Evolutionary conservation across 2,888 invertebrate genomes (phyloP).

Genomic region (Dasypogon diadema): DNA sequence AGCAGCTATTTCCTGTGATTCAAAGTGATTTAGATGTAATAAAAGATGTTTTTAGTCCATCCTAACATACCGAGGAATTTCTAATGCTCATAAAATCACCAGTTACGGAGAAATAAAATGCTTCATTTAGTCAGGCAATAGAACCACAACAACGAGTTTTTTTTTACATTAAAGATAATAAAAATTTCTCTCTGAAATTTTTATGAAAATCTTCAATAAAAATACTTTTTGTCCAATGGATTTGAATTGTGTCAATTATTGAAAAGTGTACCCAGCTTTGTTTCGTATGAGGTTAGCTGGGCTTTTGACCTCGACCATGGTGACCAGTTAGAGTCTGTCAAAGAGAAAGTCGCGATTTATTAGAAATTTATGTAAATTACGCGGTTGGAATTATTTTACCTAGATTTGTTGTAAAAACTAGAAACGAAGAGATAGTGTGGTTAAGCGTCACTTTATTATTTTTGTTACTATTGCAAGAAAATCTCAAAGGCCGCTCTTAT

Average conservation of each 20-base stretch:
- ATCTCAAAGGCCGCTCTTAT: too few species aligned
- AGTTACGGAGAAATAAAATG: neutral
- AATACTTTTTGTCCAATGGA: conserved; percentile 25
- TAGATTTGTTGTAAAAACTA: conserved; percentile 21
- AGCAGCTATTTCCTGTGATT: neutral
- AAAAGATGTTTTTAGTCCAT: neutral
- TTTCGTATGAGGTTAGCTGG: conserved; percentile 26
- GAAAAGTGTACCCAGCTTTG: conserved; percentile 27
- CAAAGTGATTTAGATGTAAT: neutral
- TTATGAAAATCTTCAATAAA: conserved; percentile 33
- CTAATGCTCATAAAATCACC: neutral
- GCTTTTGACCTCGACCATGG: conserved; percentile 30
- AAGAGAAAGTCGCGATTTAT: conserved; percentile 51
- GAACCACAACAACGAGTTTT: neutral
- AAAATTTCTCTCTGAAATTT: neutral
- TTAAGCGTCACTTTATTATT: too few species aligned
- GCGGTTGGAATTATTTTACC: conserved; percentile 21
- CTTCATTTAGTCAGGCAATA: neutral
- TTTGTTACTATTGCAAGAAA: too few species aligned
- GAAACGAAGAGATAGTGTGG: neutral
- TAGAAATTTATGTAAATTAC: conserved; percentile 50
- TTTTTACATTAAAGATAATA: neutral
- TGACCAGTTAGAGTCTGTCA: conserved; percentile 7
- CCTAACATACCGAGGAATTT: neutral
- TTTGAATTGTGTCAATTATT: conserved; percentile 26